These are phyloP conservation scores for Irena cyanogastra DNA, from an alignment of 2,113 vertebrate species.

Conservation along the genomic window DNA sequence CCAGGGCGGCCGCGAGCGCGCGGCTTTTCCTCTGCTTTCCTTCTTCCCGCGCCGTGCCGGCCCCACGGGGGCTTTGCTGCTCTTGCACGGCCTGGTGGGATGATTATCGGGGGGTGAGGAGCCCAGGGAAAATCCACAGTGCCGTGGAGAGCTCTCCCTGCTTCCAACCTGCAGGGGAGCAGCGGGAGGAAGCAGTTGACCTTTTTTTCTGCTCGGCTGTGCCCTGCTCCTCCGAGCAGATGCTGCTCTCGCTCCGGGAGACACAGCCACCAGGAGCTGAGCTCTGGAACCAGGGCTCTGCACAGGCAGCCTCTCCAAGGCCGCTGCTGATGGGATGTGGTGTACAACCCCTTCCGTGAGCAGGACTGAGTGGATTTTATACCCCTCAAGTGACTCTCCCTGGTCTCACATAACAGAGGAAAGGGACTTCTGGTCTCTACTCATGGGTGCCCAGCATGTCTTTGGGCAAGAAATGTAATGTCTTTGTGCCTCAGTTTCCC, in stretches of 20 bases:
- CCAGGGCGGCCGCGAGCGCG: rapidly evolving
- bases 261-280: rapidly evolving
- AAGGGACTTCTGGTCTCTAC: background rate
- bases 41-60: background rate
- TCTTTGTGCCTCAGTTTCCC: background rate
- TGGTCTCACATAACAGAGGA: background rate
- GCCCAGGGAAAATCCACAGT: background rate
- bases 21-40: background rate
- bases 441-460: rapidly evolving
- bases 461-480: background rate
- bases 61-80: background rate
- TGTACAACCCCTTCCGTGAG: rapidly evolving
- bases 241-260: background rate
- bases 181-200: background rate
- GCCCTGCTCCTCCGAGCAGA: background rate
- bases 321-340: background rate
- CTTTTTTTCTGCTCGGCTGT: background rate
- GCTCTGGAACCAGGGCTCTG: background rate
- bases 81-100: background rate
- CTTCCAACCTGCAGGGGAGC: background rate
- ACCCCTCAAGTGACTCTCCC: background rate
- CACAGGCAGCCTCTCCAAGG: background rate
- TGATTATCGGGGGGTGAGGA: background rate
- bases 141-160: background rate
- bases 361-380: background rate